These are phyloP conservation scores for Drosophila mayri DNA, from an alignment of 1,140 invertebrate genomes.

Conservation along the genomic window DNA sequence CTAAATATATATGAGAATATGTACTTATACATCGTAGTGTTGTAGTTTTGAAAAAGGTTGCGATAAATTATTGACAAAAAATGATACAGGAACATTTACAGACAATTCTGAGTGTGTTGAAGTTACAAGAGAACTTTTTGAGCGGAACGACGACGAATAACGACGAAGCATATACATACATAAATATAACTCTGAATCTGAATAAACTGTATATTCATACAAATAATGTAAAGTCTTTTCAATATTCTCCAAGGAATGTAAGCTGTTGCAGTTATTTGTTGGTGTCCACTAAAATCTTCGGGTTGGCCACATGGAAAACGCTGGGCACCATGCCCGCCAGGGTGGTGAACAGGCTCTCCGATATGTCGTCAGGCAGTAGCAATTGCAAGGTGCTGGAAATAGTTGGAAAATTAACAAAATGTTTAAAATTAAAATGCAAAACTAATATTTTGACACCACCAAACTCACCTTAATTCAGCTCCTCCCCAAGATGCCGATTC, in stretches of 20 bases:
- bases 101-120: conserved; percentile 80
- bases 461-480: conserved; percentile 88
- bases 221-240: conserved; percentile 58
- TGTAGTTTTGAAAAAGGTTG: conserved; percentile 70
- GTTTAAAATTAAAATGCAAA: background rate
- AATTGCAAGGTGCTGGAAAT: conserved; percentile 83
- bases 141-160: conserved; percentile 58
- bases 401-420: background rate
- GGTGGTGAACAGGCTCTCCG: conserved; percentile 93
- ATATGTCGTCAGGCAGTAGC: conserved; percentile 90
- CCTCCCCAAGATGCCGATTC: conserved; percentile 97
- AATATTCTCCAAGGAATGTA: conserved; percentile 38
- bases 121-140: conserved; percentile 61
- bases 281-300: conserved; percentile 86
- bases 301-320: conserved; percentile 96
- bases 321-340: conserved; percentile 94
- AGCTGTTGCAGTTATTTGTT: conserved; percentile 40
- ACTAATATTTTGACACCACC: background rate
- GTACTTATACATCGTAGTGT: conserved; percentile 75
- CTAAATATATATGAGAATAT: conserved; percentile 58
- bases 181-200: conserved; percentile 66
- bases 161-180: conserved; percentile 60
- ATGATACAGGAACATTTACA: conserved; percentile 82
- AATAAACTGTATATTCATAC: conserved; percentile 82
- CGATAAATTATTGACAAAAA: conserved; percentile 68